These are phyloP conservation scores for Girardinichthys multiradiatus DNA, from an alignment of 2,113 vertebrate genomes.

Conservation along the genomic window DNA sequence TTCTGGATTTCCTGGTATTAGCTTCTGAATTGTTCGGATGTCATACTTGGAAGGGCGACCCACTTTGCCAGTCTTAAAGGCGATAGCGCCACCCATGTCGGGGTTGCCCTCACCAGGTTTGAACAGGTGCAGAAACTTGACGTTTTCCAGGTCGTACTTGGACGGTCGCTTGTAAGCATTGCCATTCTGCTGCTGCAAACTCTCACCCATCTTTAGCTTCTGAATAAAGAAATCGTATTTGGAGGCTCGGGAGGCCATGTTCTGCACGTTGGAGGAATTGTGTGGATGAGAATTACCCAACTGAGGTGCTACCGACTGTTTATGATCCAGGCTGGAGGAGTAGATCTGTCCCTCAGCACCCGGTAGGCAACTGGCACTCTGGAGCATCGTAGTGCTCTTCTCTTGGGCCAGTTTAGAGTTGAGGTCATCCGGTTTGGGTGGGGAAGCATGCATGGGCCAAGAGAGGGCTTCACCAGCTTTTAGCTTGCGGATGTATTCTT, in stretches of 20 bases:
- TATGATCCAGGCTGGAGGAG: slow-evolving; percentile 84
- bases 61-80: slow-evolving; percentile 98
- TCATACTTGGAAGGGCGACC: slow-evolving; percentile 99
- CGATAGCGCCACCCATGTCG: slow-evolving; percentile 97
- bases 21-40: slow-evolving; percentile 93
- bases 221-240: slow-evolving; percentile 99
- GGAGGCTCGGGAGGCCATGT: slow-evolving; percentile 89
- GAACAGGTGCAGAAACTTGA: slow-evolving; percentile 97
- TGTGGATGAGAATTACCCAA: slow-evolving; percentile 81
- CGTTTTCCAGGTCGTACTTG: slow-evolving; percentile 97
- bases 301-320: slow-evolving; percentile 86
- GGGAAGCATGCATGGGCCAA: slow-evolving; percentile 86
- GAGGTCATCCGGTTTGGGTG: slow-evolving; percentile 86
- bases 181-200: slow-evolving; percentile 92
- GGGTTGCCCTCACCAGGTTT: slow-evolving; percentile 96
- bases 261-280: slow-evolving; percentile 88
- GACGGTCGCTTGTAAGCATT: slow-evolving; percentile 96
- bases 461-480: slow-evolving; percentile 93
- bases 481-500: slow-evolving; percentile 98
- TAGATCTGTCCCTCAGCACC: slow-evolving; percentile 82
- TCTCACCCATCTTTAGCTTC: slow-evolving; percentile 95
- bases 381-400: slow-evolving; percentile 79
- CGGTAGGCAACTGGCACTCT: slow-evolving; percentile 79
- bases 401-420: slow-evolving; percentile 83
- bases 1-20: slow-evolving; percentile 86